Evolutionary conservation across 2,888 invertebrate species (phyloP), one percentile per base, ranked within the genome.

Genomic region (Gerris lacustris): DNA sequence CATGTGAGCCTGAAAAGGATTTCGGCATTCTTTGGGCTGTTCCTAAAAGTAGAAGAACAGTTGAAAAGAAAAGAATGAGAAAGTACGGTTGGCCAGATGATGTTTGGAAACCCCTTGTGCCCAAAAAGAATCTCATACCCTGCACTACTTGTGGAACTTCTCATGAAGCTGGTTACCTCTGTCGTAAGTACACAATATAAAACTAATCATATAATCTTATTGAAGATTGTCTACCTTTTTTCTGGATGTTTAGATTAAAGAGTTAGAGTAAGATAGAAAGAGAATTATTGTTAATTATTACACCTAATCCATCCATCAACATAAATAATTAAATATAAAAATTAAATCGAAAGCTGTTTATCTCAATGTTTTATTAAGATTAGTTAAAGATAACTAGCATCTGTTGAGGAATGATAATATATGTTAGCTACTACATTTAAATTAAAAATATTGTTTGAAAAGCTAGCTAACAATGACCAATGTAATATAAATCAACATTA

Each of bases 121-220:
- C 90, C 0, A 92, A 90, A 79, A 88, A 82, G 5, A 87, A 90
- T 80, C 82, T 96, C 45, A 82, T 88, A 74, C 84, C 86, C 0
- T 96, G 96, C 78, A 82, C 86, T 73, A 86, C 86, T 67, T 96
- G 96, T 82, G 96, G 96, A 0, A 87, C 91, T 79, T 86, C 90
- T 81, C 87, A 93, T 80, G 90, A 94, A 82, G 83, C 85, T 71
- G 87, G 89, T 67, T 83, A 87, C 67, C 82, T 96, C 67, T 96
- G 96, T 81, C 88, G 94, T 94, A 85, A 85, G 84, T 83, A 66
- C 66, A 55, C 11, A 18, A 64, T 1, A n/a, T 55, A 31, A 64
- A 55, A 18, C 6, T 67, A 17, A 45, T 67, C 31, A 15, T 55
- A 47, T 11, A 55, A 55, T 55, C 15, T 11, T 55, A 2, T 55